Conservation (phyloP, 2,888 invertebrate species). For the Agonopterix arenella region DNA sequence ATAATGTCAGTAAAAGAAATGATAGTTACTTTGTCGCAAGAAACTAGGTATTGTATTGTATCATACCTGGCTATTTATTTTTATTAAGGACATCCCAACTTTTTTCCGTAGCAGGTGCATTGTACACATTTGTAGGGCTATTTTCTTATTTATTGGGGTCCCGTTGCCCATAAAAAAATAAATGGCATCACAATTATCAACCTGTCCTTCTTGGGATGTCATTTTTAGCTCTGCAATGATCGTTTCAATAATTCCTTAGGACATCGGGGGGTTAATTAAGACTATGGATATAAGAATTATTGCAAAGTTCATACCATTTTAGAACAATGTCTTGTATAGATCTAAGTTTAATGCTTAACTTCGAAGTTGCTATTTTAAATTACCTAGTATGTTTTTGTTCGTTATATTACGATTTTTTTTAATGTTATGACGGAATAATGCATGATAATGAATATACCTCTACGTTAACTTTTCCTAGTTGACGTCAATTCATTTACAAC, state of each 20-base stretch:
- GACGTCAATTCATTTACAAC: too few species aligned
- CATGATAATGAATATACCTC: too few species aligned
- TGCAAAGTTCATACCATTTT: slow-evolving; percentile 10
- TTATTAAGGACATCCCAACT: slow-evolving; percentile 46
- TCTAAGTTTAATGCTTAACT: background rate
- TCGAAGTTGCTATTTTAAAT: background rate
- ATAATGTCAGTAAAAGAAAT: background rate
- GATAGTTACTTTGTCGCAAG: background rate
- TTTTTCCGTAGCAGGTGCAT: slow-evolving; percentile 60
- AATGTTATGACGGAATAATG: too few species aligned
- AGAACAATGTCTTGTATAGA: background rate
- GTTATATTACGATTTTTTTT: too few species aligned
- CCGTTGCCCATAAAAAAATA: slow-evolving; percentile 42
- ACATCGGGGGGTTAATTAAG: slow-evolving; percentile 32
- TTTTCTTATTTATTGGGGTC: slow-evolving; percentile 44
- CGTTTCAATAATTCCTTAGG: slow-evolving; percentile 36
- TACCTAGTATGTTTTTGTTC: background rate
- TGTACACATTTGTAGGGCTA: slow-evolving; percentile 40
- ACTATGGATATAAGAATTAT: slow-evolving; percentile 18
- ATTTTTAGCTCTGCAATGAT: slow-evolving; percentile 33
- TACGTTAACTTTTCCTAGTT: too few species aligned
- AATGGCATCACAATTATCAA: slow-evolving; percentile 59
- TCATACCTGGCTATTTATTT: slow-evolving; percentile 10
- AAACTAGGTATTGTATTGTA: background rate
- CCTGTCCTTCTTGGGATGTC: slow-evolving; percentile 40